A percentile compares a stretch with the other conserved stretches of the same genome.
These are phyloP conservation scores for Tridacna crocea DNA, from an alignment of 2,888 invertebrate genomes.

Conservation along the genomic window DNA sequence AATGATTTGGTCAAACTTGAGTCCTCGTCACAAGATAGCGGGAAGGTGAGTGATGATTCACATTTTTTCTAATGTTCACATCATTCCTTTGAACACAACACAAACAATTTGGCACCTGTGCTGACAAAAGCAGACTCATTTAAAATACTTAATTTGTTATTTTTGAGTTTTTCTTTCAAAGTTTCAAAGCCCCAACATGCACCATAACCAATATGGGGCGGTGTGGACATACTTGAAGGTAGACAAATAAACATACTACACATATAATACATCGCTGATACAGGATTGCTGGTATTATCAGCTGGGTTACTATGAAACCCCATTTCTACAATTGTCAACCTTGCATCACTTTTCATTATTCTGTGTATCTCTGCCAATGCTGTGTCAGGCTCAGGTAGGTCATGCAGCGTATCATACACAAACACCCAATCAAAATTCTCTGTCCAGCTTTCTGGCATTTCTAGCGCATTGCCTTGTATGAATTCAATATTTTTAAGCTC, in stretches of 20 bases:
- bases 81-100: slow-evolving; percentile 19
- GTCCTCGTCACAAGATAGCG: no score
- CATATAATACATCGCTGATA: slow-evolving; percentile 37
- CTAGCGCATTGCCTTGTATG: slow-evolving; percentile 30
- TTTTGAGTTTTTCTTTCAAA: slow-evolving; percentile 24
- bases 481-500: slow-evolving; percentile 28
- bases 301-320: slow-evolving; percentile 36
- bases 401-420: slow-evolving; percentile 45
- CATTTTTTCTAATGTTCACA: no score
- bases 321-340: slow-evolving; percentile 31
- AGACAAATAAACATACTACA: slow-evolving; percentile 53
- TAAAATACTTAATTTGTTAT: slow-evolving; percentile 18
- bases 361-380: slow-evolving; percentile 32
- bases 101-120: slow-evolving; percentile 13
- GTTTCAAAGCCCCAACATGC: slow-evolving; percentile 51
- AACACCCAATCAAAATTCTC: slow-evolving; percentile 44
- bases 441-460: slow-evolving; percentile 32
- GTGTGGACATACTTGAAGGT: slow-evolving; percentile 40
- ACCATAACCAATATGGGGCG: slow-evolving; percentile 46
- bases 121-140: slow-evolving; percentile 1
- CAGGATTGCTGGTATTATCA: slow-evolving; percentile 24
- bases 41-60: no score
- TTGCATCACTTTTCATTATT: slow-evolving; percentile 38
- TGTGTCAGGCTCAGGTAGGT: slow-evolving; percentile 38
- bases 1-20: no score